Evolutionary conservation across 1,140 invertebrate genomes (phyloP).

Genomic region (Aphaenogaster ashmeadi): DNA sequence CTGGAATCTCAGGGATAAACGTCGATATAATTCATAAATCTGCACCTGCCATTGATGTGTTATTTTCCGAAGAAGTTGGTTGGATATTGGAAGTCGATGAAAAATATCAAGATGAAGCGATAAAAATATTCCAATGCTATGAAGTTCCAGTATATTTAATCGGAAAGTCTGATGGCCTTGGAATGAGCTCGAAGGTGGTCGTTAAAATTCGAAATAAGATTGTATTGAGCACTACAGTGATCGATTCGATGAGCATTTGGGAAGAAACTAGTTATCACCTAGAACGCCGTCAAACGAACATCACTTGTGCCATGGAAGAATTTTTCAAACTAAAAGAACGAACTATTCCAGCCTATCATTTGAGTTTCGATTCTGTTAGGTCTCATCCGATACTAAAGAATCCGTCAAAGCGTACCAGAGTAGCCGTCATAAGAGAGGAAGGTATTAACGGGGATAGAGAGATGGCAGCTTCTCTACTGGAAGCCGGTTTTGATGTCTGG

Average conservation of each 20-base stretch:
- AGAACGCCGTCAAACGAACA: conserved; percentile 94
- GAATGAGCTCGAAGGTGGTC: conserved; percentile 89
- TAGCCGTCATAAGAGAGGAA: conserved; percentile 98
- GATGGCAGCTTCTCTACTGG: conserved; percentile 97
- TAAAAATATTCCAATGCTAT: conserved; percentile 88
- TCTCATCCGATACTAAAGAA: conserved; percentile 31
- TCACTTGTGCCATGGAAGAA: conserved; percentile 93
- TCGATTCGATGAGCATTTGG: conserved; percentile 93
- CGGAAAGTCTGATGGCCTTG: conserved; percentile 90
- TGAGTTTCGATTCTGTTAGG: conserved; percentile 91
- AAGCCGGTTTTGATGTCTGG: conserved; percentile 97
- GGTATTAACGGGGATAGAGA: conserved; percentile 98
- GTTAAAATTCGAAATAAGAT: conserved; percentile 89
- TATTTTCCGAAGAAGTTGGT: conserved; percentile 97
- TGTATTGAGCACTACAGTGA: conserved; percentile 90
- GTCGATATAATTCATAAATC: conserved; percentile 89
- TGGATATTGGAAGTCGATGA: conserved; percentile 95
- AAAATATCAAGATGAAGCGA: conserved; percentile 88
- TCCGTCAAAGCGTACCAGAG: conserved; percentile 88
- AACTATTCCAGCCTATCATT: conserved; percentile 89
- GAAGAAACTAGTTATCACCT: conserved; percentile 98
- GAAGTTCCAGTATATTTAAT: conserved; percentile 91
- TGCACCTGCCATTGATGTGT: conserved; percentile 89
- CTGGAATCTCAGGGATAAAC: conserved; percentile 93
- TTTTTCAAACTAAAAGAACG: conserved; percentile 88